Conservation (phyloP, 2,113 vertebrate species). For the Hucho hucho region DNA sequence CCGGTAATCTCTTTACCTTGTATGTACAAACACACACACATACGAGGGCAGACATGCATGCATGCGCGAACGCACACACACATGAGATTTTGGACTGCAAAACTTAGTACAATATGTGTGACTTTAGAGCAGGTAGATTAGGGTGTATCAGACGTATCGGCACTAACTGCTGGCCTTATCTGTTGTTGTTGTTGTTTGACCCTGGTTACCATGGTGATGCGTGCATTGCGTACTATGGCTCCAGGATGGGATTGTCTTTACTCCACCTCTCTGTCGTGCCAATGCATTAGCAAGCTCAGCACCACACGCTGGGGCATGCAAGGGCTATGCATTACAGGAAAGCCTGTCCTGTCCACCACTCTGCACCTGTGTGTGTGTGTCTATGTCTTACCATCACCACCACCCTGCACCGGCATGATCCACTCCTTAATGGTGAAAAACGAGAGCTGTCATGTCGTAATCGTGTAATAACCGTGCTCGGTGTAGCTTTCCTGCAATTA, state of each 20-base stretch:
- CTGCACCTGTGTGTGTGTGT: too few relatives aligned
- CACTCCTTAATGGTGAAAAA: constrained; percentile 69
- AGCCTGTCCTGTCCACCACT: constrained; percentile 32
- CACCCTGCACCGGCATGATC: constrained; percentile 56
- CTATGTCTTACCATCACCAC: constrained; percentile 25
- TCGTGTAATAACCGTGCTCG: constrained; percentile 68
- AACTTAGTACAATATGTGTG: neutral
- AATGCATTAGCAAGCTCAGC: constrained; percentile 50
- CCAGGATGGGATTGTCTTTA: constrained; percentile 14
- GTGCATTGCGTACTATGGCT: neutral
- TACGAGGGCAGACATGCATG: neutral
- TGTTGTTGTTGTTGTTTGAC: constrained; percentile 9
- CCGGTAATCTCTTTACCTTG: too few relatives aligned
- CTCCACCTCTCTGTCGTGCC: constrained; percentile 32
- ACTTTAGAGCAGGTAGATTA: neutral
- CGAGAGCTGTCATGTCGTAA: constrained; percentile 74
- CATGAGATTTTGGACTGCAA: neutral
- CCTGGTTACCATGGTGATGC: constrained; percentile 20
- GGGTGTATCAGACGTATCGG: neutral
- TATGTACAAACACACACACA: neutral
- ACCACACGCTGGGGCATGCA: constrained; percentile 22
- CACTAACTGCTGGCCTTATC: neutral
- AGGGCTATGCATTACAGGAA: constrained; percentile 25
- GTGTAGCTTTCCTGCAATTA: constrained; percentile 74
- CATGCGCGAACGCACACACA: neutral